Percentiles rank a stretch among this genome's conserved stretches.
Evolutionary conservation across 2,888 invertebrate genomes (phyloP).

Genomic region (Entomobrya multifasciata): DNA sequence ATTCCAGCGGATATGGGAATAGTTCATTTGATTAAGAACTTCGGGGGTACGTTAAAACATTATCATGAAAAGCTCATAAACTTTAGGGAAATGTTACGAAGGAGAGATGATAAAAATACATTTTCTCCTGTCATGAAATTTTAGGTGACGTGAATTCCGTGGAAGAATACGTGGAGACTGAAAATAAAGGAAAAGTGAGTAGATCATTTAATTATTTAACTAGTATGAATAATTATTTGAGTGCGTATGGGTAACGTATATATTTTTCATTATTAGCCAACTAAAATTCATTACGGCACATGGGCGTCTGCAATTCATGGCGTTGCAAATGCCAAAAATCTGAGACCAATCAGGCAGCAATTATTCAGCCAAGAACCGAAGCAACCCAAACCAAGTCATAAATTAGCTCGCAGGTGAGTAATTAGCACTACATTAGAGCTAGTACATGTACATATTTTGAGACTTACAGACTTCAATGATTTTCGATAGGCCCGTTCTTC

Average conservation of each 20-base stretch:
- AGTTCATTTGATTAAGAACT: conserved; percentile 89
- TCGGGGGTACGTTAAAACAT: conserved; percentile 84
- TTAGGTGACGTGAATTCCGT: conserved; percentile 88
- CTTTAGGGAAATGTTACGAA: no score
- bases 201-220: no score
- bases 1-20: conserved; percentile 92
- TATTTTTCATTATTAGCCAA: conserved; percentile 81
- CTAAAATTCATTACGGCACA: conserved; percentile 90
- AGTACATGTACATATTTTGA: no score
- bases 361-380: conserved; percentile 84
- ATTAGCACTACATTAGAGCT: no score
- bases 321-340: conserved; percentile 85
- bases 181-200: conserved; percentile 75
- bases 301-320: conserved; percentile 94
- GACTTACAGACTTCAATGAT: no score
- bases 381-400: conserved; percentile 85
- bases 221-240: no score
- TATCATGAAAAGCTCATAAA: not conserved
- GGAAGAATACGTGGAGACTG: conserved; percentile 85
- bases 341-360: conserved; percentile 86
- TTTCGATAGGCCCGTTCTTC: conserved; percentile 82
- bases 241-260: not conserved
- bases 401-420: conserved; percentile 83
- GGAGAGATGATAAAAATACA: no score
- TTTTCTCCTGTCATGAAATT: no score